Base-by-base conservation (phyloP, 2,113 vertebrate genomes). In the Sinocyclocheilus anshuiensis region DNA sequence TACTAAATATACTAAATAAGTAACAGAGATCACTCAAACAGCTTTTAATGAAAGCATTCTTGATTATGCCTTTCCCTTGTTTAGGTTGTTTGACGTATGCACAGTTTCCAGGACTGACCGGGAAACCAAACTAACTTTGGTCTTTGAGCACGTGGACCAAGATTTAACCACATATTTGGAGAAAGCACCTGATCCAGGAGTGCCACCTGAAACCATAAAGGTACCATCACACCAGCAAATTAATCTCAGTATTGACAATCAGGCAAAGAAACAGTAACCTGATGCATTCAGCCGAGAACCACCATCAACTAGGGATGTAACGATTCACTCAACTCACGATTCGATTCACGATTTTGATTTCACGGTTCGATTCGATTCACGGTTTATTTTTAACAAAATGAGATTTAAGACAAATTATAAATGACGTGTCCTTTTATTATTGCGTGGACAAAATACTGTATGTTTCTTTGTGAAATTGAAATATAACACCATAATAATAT, bases 81-180 rank as follows among this genome's bases (percentile, higher is more conserved):
- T 84, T 89, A 99, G 98, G 90, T 93, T 99, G 91, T 99, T 99
- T 88, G 98, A 99, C 88, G 98, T 99, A 82, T 99, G 98, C 87
- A 99, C 98, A 1, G 96, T 99, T 83, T 99, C 98, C 90, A 95
- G 97, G 91, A 99, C 97, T 89, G 97, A 99, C 93, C 94, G 98
- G 91, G 98, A 99, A 94, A 99, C 98, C 76, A 99, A 97, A 91
- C 94, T 99, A 90, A 99, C 97, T 0, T 93, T 99, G 93, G 98
- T 99, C 84, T 99, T 99, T 92, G 98, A 99, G 94, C 98, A 99
- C 1, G 97, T 99, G 91, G 98, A 99, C 94, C 98, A 99, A 95
- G 98, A 99, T 93, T 95, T 99, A 94, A 98, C 97, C 92, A 98
- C 97, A 90, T 99, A 99, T 90, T 94, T 99, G 95, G 97, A 99